Percentiles rank a stretch among this genome's conserved stretches.
These are phyloP conservation scores for Sinocyclocheilus maitianheensis DNA, from an alignment of 2,113 vertebrate genomes.

Conservation along the genomic window DNA sequence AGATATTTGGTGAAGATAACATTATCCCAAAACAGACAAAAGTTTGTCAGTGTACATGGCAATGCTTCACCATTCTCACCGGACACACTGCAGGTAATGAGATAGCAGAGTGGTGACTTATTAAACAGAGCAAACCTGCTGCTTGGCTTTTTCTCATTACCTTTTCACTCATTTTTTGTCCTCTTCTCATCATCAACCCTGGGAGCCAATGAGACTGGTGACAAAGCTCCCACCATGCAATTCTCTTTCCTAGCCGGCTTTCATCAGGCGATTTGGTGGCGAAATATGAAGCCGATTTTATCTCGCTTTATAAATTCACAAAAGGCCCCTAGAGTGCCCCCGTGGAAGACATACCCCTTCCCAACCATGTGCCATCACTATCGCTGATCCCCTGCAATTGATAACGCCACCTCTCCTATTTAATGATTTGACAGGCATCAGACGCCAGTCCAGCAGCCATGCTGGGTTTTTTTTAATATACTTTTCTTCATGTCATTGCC, in stretches of 20 bases:
- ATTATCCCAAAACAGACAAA: constrained; percentile 55
- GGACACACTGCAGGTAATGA: constrained; percentile 66
- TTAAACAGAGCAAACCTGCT: constrained; percentile 74
- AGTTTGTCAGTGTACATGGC: constrained; percentile 64
- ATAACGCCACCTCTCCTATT: constrained; percentile 81
- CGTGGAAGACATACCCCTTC: constrained; percentile 76
- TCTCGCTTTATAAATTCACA: constrained; percentile 81
- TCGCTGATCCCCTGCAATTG: constrained; percentile 81
- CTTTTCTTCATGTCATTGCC: constrained; percentile 73
- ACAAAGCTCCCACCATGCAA: constrained; percentile 77
- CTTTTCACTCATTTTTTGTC: constrained; percentile 57
- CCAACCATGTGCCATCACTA: constrained; percentile 71
- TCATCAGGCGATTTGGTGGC: constrained; percentile 75
- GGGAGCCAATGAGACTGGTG: constrained; percentile 70
- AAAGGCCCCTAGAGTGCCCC: constrained; percentile 76
- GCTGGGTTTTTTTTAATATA: constrained; percentile 69
- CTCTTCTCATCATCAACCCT: constrained; percentile 58
- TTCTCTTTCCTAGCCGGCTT: constrained; percentile 73
- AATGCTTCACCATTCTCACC: constrained; percentile 64
- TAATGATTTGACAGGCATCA: constrained; percentile 85
- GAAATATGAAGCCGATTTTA: constrained; percentile 82
- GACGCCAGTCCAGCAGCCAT: constrained; percentile 73
- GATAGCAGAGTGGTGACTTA: constrained; percentile 74
- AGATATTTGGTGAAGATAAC: constrained; percentile 60
- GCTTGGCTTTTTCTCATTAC: constrained; percentile 74